Base-by-base conservation (phyloP, 2,888 invertebrate genomes). In the Tupiocoris notatus region DNA sequence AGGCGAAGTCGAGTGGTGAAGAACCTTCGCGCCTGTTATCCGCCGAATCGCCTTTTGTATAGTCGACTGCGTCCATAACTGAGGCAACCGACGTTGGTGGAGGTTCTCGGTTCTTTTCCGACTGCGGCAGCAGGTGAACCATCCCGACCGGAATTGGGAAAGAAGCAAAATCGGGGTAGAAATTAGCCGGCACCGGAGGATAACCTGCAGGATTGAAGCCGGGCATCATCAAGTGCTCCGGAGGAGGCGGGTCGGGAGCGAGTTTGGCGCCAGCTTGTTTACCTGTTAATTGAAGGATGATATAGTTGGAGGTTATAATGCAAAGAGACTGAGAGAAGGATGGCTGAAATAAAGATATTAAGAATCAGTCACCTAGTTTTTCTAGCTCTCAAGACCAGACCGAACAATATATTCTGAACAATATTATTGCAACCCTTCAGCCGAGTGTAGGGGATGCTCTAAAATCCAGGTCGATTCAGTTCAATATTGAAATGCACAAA, bases 141-240 rank as follows among this genome's bases (percentile, higher is more conserved):
- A 94, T 93, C 83, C 91, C 92, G 25, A 94, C 88, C 25, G 93
- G 93, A 82, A 94, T 89, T 0, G 93, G 93, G 82, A 93, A 94
- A 18, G 91, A 90, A 3, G 91, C 88, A 82, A 93, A 94, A 82
- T 94, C 94, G 7, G 93, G 92, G 84, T 93, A 94, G 85, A 93
- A 94, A 78, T 90, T 91, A 81, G 90, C 91, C 63, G 61, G 82
- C 78, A 22, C 81, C 79, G 76, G 82, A 80, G 80, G 90, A 88
- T 82, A 83, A 79, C 90, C 88, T 83, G 93, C 91, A 75, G 91
- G 92, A 82, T 91, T 91, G 84, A 92, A 92, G 81, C 92, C 87
- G 0, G 82, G 82, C 0, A 85, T 85, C 54, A 89, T 88, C 80
- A 88, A 84, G 82, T 90, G 84, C 75, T 82, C 81, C 7, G 81